phyloP scores from a whole-genome alignment of 2,797 vertebrate genomes.

The Sorex maritimensis region DNA sequence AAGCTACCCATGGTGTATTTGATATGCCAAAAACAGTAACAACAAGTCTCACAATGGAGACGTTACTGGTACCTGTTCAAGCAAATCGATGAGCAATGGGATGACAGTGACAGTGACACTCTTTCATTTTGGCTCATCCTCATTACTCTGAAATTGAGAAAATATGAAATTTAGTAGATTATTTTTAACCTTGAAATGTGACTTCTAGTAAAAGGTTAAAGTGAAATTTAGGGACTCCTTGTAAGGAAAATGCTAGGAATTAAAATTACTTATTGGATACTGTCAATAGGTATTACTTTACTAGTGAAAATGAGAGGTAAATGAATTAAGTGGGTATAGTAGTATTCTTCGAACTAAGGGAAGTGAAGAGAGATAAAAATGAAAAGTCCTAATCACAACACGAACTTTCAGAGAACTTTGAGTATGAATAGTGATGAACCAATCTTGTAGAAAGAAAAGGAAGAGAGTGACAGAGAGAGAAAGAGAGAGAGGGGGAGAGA shows the following conservation, averaged over 20 bases:
- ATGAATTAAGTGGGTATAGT: not conserved
- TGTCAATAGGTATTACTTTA: not conserved
- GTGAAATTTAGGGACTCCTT: not conserved
- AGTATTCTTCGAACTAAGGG: not conserved
- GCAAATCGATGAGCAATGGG: no score
- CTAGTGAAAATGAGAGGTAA: not conserved
- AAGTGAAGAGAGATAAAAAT: not conserved
- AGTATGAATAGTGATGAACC: not conserved
- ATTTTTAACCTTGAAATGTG: not conserved
- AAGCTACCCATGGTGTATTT: no score
- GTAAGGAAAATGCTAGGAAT: not conserved
- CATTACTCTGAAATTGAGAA: not conserved
- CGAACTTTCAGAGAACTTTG: not conserved
- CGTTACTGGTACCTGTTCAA: no score
- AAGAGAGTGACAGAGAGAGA: no score
- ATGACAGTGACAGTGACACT: no score
- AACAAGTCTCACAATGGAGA: no score
- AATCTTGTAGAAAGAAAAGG: not conserved
- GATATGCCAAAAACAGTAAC: no score
- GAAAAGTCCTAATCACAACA: not conserved
- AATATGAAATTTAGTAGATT: not conserved
- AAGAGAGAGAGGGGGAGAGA: no score
- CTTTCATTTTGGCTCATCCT: not conserved
- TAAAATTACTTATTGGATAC: not conserved
- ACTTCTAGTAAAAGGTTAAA: not conserved